A percentile compares a stretch with the other conserved stretches of the same genome.
phyloP scores from a whole-genome alignment of 2,797 vertebrate genomes.

The Microctenopoma lineatum region DNA sequence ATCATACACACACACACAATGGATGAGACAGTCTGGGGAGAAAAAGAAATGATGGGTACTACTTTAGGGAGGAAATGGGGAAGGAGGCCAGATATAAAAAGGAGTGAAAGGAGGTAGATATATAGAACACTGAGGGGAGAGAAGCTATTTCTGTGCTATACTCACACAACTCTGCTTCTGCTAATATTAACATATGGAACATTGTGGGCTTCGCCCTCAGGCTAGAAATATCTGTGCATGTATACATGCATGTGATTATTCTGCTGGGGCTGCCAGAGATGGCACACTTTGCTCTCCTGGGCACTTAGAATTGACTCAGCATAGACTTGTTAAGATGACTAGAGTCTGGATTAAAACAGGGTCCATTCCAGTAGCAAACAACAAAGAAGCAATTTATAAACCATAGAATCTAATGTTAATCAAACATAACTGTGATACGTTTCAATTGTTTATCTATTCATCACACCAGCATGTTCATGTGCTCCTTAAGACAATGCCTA shows the following conservation, averaged over 20 bases:
- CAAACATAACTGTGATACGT: neutral
- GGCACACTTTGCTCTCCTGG: conserved; percentile 25
- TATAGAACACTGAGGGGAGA: conserved; percentile 45
- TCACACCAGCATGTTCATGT: neutral
- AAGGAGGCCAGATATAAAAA: conserved; percentile 77
- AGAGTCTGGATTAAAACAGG: neutral
- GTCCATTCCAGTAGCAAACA: conserved; percentile 2
- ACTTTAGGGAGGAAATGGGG: conserved; percentile 71
- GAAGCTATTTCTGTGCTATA: conserved; percentile 64
- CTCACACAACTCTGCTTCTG: conserved; percentile 52
- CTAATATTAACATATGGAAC: conserved; percentile 66
- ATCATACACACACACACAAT: conserved; percentile 50
- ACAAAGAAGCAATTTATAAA: no score
- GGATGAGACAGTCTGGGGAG: conserved; percentile 65
- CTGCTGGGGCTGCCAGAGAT: conserved; percentile 27
- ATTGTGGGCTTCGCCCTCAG: conserved; percentile 20
- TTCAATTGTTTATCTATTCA: neutral
- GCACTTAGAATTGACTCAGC: conserved; percentile 51
- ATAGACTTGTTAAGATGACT: neutral
- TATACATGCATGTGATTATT: conserved; percentile 46
- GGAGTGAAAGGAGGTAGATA: conserved; percentile 54
- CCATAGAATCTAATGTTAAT: neutral
- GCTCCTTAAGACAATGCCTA: conserved; percentile 5
- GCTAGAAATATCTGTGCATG: conserved; percentile 43
- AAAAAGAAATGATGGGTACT: conserved; percentile 70